Evolutionary conservation across 1,140 invertebrate species (phyloP).

Genomic region (Bombus polaris): DNA sequence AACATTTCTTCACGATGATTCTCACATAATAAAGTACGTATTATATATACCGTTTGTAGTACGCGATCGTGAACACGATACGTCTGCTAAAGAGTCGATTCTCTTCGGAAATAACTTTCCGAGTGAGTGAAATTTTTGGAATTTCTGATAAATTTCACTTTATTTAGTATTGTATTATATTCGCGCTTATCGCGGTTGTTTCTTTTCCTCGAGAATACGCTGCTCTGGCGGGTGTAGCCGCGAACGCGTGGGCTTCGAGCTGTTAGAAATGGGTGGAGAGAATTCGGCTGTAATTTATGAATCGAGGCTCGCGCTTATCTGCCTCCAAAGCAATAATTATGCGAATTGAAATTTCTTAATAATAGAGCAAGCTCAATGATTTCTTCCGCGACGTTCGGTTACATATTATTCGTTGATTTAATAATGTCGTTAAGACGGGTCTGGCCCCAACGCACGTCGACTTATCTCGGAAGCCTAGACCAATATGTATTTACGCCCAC

Average conservation of each 20-base stretch:
- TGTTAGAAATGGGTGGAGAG: conserved; percentile 21
- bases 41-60: too few species aligned
- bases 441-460: neutral
- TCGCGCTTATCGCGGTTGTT: too few species aligned
- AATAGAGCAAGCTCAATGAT: neutral
- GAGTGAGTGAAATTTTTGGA: too few species aligned
- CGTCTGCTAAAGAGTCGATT: fast-evolving
- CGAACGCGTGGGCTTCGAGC: conserved; percentile 9
- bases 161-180: too few species aligned
- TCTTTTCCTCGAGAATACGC: too few species aligned
- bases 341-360: conserved; percentile 34
- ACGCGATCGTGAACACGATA: too few species aligned
- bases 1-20: neutral
- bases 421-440: conserved; percentile 11
- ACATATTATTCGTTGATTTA: conserved; percentile 11
- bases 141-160: too few species aligned
- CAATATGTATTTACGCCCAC: conserved; percentile 21
- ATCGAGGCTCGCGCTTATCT: conserved; percentile 15
- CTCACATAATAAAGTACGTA: too few species aligned
- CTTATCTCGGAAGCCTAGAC: conserved; percentile 11
- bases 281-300: conserved; percentile 38
- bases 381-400: neutral
- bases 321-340: conserved; percentile 12
- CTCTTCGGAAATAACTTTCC: too few species aligned
- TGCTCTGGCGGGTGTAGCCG: too few species aligned